Evolutionary conservation across 2,113 vertebrate genomes (phyloP).

Genomic region (Podilymbus podiceps): DNA sequence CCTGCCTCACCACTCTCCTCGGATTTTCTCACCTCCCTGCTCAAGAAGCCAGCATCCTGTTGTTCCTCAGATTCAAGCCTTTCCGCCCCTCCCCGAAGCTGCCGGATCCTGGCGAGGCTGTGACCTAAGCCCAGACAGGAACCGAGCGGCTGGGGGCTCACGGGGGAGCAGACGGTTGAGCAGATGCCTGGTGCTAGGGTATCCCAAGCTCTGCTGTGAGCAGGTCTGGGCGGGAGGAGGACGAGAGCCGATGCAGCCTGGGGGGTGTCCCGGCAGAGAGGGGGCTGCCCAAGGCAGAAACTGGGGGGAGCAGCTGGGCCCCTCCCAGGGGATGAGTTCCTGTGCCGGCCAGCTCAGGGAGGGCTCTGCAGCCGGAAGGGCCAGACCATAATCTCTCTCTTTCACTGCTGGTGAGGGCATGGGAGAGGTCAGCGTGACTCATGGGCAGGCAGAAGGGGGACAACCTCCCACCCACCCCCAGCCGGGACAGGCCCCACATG

Average conservation of each 20-base stretch:
- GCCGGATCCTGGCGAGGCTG: not conserved
- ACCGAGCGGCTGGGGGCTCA: fast-evolving
- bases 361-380: conserved; percentile 40
- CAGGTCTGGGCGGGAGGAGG: not conserved
- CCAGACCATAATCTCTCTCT: conserved; percentile 32
- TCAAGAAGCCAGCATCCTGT: not conserved
- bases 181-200: not conserved
- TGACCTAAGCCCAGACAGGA: not conserved
- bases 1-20: fast-evolving
- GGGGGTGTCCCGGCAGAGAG: not conserved
- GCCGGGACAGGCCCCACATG: fast-evolving
- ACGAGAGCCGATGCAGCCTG: not conserved
- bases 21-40: not conserved
- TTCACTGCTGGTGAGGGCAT: conserved; percentile 42
- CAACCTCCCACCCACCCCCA: not conserved
- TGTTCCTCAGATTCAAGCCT: not conserved
- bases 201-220: fast-evolving
- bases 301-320: not conserved
- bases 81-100: not conserved
- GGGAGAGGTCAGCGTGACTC: conserved; percentile 70
- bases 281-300: not conserved
- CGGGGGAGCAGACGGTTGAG: fast-evolving
- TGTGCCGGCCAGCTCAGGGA: not conserved
- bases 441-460: not conserved
- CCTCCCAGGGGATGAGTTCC: conserved; percentile 34